These are phyloP conservation scores for Ptilonorhynchus violaceus DNA, from an alignment of 2,113 vertebrate species.

Conservation along the genomic window DNA sequence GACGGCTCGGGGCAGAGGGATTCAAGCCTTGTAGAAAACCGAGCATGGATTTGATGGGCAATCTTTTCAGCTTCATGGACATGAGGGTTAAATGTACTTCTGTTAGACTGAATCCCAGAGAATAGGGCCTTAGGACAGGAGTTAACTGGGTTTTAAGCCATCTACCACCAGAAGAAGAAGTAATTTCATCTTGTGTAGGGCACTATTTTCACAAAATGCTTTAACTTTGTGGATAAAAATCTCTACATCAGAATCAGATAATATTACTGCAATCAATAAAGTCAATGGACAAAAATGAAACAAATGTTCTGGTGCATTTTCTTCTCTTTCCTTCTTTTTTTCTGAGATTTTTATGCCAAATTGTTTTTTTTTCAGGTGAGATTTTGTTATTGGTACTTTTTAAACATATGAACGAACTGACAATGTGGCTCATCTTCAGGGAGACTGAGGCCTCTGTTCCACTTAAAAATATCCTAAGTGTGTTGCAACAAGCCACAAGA, in stretches of 20 bases:
- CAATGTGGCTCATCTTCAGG: not conserved
- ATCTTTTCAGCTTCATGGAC: not conserved
- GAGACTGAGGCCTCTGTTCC: not conserved
- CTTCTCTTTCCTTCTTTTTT: not conserved
- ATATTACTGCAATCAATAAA: not conserved
- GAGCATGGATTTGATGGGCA: fast-evolving
- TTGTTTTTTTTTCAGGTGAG: not conserved
- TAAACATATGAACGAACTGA: not conserved
- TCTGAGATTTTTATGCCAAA: not conserved
- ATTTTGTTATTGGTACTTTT: not conserved
- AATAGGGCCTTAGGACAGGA: not conserved
- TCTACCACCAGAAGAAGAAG: not conserved
- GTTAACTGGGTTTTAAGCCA: not conserved
- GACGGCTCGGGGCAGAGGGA: not conserved
- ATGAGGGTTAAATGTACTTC: not conserved
- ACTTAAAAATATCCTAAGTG: not conserved
- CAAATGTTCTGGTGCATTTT: not conserved
- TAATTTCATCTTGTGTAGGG: not conserved
- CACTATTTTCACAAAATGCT: not conserved
- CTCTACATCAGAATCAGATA: not conserved
- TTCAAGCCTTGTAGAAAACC: not conserved
- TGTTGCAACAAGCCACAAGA: not conserved
- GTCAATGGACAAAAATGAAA: not conserved
- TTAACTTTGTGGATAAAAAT: not conserved
- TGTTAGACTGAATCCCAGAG: not conserved